These are phyloP conservation scores for Capreolus pygargus DNA, from an alignment of 2,113 vertebrate species.

Conservation along the genomic window DNA sequence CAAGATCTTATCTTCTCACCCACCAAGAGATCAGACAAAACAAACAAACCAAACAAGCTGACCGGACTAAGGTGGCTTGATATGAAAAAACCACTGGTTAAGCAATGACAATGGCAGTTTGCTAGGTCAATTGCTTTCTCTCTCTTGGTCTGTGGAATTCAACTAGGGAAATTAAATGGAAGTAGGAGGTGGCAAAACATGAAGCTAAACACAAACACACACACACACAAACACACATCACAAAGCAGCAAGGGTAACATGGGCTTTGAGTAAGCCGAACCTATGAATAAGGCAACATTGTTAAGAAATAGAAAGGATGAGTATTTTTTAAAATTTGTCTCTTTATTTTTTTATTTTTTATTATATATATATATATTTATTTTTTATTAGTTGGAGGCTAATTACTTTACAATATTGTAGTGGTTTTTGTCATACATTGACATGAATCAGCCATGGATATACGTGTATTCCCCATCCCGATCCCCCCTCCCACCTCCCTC, in stretches of 20 bases:
- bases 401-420: too few species aligned
- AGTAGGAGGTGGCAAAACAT: neutral
- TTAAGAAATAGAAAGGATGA: neutral
- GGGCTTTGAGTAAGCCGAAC: neutral
- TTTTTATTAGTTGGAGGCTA: too few species aligned
- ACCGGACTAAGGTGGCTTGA: neutral
- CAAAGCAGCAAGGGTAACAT: neutral
- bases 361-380: too few species aligned
- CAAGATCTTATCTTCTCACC: neutral
- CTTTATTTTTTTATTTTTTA: neutral
- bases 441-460: too few species aligned
- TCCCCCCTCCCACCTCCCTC: too few species aligned
- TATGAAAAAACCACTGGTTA: neutral
- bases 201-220: neutral
- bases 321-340: neutral
- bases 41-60: neutral
- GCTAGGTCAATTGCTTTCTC: neutral
- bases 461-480: too few species aligned
- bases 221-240: neutral
- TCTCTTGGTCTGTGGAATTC: neutral
- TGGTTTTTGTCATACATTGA: too few species aligned
- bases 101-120: neutral
- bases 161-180: neutral
- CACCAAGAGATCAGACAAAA: neutral
- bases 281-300: neutral